Percentiles rank a stretch among this genome's conserved stretches.
Evolutionary conservation across 1,140 invertebrate genomes (phyloP).

Genomic region (Pseudachorutes palmiensis): DNA sequence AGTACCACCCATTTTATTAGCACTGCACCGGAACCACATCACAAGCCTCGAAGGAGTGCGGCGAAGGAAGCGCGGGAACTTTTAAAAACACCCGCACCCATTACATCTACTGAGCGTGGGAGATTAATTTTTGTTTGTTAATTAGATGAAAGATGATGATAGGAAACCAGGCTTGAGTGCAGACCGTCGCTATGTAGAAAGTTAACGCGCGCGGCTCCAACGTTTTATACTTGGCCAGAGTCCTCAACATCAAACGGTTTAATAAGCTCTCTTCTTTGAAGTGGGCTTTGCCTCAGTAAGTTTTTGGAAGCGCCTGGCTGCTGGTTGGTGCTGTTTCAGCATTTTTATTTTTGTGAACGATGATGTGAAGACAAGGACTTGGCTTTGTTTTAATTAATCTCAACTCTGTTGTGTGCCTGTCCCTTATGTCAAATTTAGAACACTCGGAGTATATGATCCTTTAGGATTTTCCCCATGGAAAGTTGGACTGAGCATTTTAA

Average conservation of each 20-base stretch:
- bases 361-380: neutral
- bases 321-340: neutral
- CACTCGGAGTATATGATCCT: neutral
- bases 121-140: no score
- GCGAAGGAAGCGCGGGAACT: no score
- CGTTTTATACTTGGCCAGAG: neutral
- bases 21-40: no score
- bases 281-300: neutral
- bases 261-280: conserved; percentile 2
- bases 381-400: conserved; percentile 2
- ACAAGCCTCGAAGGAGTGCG: no score
- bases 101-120: no score
- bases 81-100: no score
- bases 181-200: no score
- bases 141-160: no score
- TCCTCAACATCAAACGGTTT: neutral
- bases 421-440: neutral
- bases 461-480: neutral
- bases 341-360: neutral
- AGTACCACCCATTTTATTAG: no score
- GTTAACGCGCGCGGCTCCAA: no score
- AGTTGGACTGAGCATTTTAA: neutral
- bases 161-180: no score
- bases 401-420: neutral
- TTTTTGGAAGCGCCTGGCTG: no score